These are phyloP conservation scores for Plutomurus gul DNA, from an alignment of 1,140 invertebrate species.

Conservation along the genomic window DNA sequence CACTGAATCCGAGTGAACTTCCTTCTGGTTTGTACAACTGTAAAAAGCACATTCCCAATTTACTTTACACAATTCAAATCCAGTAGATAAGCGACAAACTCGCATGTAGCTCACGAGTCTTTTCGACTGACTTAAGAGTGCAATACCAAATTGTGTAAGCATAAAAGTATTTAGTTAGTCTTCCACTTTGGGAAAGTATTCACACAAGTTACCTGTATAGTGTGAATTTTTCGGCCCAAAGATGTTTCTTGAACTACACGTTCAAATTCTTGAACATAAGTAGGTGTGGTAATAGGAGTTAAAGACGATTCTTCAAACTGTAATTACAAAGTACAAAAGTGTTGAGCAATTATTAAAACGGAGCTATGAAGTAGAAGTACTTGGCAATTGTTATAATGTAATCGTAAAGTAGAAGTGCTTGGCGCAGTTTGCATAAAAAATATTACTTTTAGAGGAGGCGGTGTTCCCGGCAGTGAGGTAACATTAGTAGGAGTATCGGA, in stretches of 20 bases:
- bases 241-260: constrained; percentile 68
- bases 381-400: too few species aligned
- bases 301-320: constrained; percentile 56
- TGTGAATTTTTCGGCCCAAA: constrained; percentile 67
- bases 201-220: constrained; percentile 62
- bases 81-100: too few species aligned
- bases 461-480: constrained; percentile 55
- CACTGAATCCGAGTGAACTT: constrained; percentile 75
- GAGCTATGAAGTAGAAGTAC: too few species aligned
- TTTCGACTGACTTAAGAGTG: too few species aligned
- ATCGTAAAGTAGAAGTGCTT: too few species aligned
- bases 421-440: too few species aligned
- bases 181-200: background rate
- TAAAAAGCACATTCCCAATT: constrained; percentile 45
- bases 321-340: constrained; percentile 59
- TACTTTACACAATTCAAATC: background rate
- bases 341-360: background rate
- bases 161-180: background rate
- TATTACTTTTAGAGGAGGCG: constrained; percentile 59
- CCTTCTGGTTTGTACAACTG: constrained; percentile 74
- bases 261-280: constrained; percentile 68
- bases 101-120: too few species aligned
- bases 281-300: constrained; percentile 63
- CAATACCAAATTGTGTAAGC: too few species aligned
- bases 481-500: constrained; percentile 54